Conservation (phyloP, 2,888 invertebrate genomes). For the Adelphocoris suturalis region DNA sequence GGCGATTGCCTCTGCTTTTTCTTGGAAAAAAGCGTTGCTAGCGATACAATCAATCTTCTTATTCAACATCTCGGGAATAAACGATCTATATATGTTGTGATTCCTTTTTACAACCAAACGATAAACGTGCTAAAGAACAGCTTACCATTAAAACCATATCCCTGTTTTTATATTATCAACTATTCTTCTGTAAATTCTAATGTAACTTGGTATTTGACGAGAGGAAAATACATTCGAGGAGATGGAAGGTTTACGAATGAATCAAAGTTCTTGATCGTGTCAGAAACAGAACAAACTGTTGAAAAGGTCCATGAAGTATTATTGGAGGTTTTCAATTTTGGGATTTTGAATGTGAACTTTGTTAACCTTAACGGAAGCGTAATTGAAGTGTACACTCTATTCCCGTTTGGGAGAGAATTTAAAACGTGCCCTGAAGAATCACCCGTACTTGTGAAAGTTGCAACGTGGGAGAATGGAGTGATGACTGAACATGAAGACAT, state of each 20-base stretch:
- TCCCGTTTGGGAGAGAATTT: constrained; percentile 42
- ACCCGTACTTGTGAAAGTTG: neutral
- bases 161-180: constrained; percentile 53
- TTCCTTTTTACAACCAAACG: neutral
- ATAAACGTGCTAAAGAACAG: neutral
- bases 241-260: neutral
- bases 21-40: neutral
- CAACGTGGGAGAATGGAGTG: neutral
- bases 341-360: constrained; percentile 16
- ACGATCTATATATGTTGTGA: neutral
- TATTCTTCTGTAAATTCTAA: neutral
- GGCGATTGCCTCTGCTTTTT: constrained; percentile 50
- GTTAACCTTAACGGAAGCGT: neutral
- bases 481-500: neutral
- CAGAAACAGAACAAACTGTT: neutral
- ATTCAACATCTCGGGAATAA: neutral
- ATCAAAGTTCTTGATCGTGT: constrained; percentile 31
- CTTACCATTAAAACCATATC: constrained; percentile 41
- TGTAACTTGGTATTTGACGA: constrained; percentile 25
- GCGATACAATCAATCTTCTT: neutral
- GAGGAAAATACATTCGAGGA: constrained; percentile 1
- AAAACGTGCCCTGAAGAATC: constrained; percentile 21
- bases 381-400: constrained; percentile 24
- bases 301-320: neutral
- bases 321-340: constrained; percentile 47